phyloP scores from a whole-genome alignment of 2,888 invertebrate genomes.

The Gryllus longicercus region DNA sequence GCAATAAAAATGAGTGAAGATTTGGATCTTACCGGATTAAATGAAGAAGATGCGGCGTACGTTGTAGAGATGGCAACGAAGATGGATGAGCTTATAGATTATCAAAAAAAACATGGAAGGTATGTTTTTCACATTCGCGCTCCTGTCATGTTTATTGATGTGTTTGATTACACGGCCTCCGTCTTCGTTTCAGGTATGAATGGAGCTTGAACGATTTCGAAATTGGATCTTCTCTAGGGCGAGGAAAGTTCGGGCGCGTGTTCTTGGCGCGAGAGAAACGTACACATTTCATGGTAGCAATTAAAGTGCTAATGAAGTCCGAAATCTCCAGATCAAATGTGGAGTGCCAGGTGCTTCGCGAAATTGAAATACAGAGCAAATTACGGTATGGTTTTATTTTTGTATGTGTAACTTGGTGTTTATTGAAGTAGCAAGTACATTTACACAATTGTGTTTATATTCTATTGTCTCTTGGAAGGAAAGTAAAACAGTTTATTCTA shows the following conservation, averaged over 20 bases:
- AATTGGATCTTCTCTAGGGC: conserved; percentile 79
- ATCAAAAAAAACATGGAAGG: neutral
- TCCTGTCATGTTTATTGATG: neutral
- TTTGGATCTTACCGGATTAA: too few species aligned
- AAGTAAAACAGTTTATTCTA: too few species aligned
- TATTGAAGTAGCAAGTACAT: too few species aligned
- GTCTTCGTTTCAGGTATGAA: conserved; percentile 53
- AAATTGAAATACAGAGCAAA: conserved; percentile 89
- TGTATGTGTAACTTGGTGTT: neutral
- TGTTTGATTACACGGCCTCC: neutral
- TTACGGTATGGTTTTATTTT: conserved; percentile 51
- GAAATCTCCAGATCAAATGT: conserved; percentile 71
- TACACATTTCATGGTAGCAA: conserved; percentile 70
- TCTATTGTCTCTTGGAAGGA: too few species aligned
- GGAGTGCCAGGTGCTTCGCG: conserved; percentile 80
- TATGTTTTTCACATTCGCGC: neutral
- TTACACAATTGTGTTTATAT: too few species aligned
- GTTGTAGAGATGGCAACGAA: neutral
- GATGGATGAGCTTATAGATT: neutral
- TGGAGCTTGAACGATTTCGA: conserved; percentile 82
- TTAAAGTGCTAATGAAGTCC: conserved; percentile 77
- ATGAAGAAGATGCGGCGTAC: neutral
- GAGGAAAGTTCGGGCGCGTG: conserved; percentile 91
- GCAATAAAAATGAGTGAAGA: too few species aligned
- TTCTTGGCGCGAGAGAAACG: conserved; percentile 80